These are phyloP conservation scores for Caiman crocodilus DNA, from an alignment of 2,797 vertebrate genomes.

Conservation along the genomic window DNA sequence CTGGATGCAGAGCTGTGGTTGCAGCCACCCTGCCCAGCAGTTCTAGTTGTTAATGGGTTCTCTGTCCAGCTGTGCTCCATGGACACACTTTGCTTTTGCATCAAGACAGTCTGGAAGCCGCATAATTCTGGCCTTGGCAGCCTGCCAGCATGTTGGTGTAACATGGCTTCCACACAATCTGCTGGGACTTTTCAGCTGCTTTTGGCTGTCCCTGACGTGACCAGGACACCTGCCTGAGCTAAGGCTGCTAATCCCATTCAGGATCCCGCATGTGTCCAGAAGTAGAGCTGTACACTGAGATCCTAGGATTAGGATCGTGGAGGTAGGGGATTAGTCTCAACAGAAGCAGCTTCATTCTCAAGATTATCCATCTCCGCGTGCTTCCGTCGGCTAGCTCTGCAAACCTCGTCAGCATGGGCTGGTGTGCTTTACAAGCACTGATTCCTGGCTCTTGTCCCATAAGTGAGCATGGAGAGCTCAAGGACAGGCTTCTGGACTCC, in stretches of 20 bases:
- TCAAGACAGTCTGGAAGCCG: neutral
- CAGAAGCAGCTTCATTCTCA: neutral
- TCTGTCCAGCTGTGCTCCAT: neutral
- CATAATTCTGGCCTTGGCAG: neutral
- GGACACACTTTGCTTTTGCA: too few relatives aligned
- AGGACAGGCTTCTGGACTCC: neutral
- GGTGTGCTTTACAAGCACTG: neutral
- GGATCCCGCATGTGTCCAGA: neutral
- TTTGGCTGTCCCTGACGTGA: neutral
- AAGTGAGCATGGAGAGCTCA: neutral
- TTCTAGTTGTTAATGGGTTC: neutral
- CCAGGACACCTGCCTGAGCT: neutral
- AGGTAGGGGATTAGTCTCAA: neutral
- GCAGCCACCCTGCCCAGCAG: neutral
- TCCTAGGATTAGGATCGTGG: neutral
- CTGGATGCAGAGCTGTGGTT: neutral
- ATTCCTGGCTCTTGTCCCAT: neutral
- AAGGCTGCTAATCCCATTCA: neutral
- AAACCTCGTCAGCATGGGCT: neutral
- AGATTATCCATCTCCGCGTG: neutral
- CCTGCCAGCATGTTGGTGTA: neutral
- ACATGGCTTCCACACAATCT: neutral
- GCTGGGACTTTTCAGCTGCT: neutral
- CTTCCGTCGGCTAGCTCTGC: neutral
- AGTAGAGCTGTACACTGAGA: neutral